These are phyloP conservation scores for Chaetops frenatus DNA, from an alignment of 2,113 vertebrate genomes.

Conservation along the genomic window DNA sequence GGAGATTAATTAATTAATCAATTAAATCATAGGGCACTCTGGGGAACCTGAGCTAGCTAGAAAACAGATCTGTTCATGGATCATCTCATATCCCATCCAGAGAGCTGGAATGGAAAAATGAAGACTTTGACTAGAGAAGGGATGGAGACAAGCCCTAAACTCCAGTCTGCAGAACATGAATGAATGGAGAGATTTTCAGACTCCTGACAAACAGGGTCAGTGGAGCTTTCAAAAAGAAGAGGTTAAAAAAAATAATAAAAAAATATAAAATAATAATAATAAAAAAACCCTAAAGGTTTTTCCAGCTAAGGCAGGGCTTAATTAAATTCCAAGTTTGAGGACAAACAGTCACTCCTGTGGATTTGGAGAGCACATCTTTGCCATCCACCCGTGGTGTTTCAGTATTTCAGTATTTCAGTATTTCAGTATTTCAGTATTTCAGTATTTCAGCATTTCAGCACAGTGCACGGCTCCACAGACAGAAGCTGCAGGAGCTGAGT, in stretches of 20 bases:
- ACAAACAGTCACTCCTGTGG: fast-evolving
- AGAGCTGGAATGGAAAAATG: not conserved
- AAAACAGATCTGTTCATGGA: not conserved
- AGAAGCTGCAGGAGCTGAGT: not conserved
- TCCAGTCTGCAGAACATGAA: not conserved
- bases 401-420: not conserved
- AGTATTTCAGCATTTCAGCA: not conserved
- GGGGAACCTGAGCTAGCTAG: not conserved
- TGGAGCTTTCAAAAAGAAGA: not conserved
- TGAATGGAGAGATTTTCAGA: not conserved
- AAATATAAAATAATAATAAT: not conserved
- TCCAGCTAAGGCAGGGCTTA: not conserved
- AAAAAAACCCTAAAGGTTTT: not conserved
- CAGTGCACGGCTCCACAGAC: not conserved
- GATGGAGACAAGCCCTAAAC: not conserved
- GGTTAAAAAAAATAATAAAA: not conserved
- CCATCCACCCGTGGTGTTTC: not conserved
- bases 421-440: no score
- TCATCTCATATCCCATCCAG: not conserved
- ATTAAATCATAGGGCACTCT: not conserved
- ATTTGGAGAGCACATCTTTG: not conserved
- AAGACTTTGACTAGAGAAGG: not conserved
- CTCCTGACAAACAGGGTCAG: not conserved
- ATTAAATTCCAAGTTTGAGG: not conserved
- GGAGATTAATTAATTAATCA: not conserved